Percentiles rank a stretch among this genome's conserved stretches.
phyloP scores from a whole-genome alignment of 2,888 invertebrate species.

The Agrilus cyanescens region DNA sequence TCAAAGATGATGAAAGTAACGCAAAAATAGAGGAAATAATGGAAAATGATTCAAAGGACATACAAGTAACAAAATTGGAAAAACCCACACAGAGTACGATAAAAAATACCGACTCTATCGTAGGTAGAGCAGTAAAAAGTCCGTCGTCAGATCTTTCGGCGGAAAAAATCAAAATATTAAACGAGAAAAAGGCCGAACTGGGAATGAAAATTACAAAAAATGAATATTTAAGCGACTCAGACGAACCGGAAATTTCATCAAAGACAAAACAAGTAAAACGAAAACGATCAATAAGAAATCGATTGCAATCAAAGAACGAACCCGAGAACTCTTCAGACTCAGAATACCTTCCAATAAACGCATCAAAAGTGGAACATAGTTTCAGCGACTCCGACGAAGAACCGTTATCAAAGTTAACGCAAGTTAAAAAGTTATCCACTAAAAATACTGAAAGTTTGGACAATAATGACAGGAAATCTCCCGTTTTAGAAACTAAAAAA shows the following conservation, averaged over 20 bases:
- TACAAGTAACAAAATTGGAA: slow-evolving; percentile 19
- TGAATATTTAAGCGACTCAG: slow-evolving; percentile 1
- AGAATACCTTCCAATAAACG: slow-evolving; percentile 5
- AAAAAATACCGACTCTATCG: not conserved
- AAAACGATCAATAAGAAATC: slow-evolving; percentile 13
- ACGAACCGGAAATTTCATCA: not conserved
- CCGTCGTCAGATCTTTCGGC: slow-evolving; percentile 20
- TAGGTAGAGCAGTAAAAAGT: too few species aligned
- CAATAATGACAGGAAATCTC: not conserved
- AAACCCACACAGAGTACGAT: slow-evolving; percentile 28
- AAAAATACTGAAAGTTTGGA: not conserved
- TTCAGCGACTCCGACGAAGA: slow-evolving; percentile 57
- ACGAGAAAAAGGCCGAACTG: slow-evolving; percentile 2
- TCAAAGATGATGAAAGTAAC: not conserved
- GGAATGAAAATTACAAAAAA: slow-evolving; percentile 2
- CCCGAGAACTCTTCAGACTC: slow-evolving; percentile 11
- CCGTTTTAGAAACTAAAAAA: not conserved
- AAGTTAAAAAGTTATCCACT: slow-evolving; percentile 14
- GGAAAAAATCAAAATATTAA: slow-evolving; percentile 14
- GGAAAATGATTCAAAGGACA: slow-evolving; percentile 1
- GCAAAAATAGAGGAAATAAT: slow-evolving; percentile 5
- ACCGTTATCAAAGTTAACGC: slow-evolving; percentile 45
- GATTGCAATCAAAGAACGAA: slow-evolving; percentile 18
- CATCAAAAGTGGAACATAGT: slow-evolving; percentile 31
- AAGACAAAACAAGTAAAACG: not conserved